Evolutionary conservation across 2,888 invertebrate genomes (phyloP).

Genomic region (Campoplex nolae): DNA sequence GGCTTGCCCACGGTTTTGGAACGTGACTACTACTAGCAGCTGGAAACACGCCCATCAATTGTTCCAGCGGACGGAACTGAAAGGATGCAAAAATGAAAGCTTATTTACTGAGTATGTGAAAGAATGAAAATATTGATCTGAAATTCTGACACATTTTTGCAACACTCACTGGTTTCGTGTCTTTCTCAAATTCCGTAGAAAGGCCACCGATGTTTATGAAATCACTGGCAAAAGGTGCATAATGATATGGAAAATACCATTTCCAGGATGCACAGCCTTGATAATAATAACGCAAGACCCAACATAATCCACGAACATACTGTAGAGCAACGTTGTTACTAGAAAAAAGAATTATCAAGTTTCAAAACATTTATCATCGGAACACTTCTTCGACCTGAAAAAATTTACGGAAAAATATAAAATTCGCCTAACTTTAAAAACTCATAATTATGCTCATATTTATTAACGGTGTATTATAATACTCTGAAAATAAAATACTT

Average conservation of each 20-base stretch:
- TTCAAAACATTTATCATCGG: neutral
- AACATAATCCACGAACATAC: slow-evolving; percentile 98
- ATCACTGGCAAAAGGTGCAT: slow-evolving; percentile 99
- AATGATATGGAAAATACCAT: slow-evolving; percentile 99
- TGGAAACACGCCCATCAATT: slow-evolving; percentile 99
- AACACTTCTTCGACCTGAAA: neutral
- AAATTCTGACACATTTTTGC: neutral
- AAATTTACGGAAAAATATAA: neutral
- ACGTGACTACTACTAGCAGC: slow-evolving; percentile 98
- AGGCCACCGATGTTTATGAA: slow-evolving; percentile 96
- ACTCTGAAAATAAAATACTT: too few relatives aligned
- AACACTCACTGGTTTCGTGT: slow-evolving; percentile 92
- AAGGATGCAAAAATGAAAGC: slow-evolving; percentile 72
- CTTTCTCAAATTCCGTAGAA: slow-evolving; percentile 94
- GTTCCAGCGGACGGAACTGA: slow-evolving; percentile 98
- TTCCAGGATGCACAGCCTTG: slow-evolving; percentile 99
- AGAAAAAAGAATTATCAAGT: slow-evolving; percentile 63
- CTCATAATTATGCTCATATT: neutral
- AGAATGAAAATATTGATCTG: slow-evolving; percentile 13
- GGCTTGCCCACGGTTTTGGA: slow-evolving; percentile 95
- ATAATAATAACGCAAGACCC: slow-evolving; percentile 99
- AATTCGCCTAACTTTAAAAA: neutral
- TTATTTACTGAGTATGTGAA: neutral
- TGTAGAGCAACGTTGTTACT: slow-evolving; percentile 95
- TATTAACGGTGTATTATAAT: too few relatives aligned